Base-by-base conservation (phyloP, 2,888 invertebrate species). In the Parnassius orleans region DNA sequence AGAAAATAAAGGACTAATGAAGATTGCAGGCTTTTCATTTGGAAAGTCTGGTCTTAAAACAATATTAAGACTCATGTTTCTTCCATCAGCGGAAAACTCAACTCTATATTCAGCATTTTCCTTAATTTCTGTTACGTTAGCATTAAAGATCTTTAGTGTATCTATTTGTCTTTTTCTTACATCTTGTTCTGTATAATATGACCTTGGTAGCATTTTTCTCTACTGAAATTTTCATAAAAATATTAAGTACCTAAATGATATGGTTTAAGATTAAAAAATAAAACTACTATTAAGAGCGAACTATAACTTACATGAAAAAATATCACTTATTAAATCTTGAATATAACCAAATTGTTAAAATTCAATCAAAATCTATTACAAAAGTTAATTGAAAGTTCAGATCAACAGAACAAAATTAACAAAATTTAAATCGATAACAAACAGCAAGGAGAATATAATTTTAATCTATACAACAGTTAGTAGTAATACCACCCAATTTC, bases 131-230 rank as follows among this genome's bases (percentile, higher is more conserved):
- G 93, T 85, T 24, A 96, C 96, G 89, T 96, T 94, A 72, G 95
- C 96, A 80, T 96, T 96, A 78, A 96, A 96, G 72, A 96, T 93
- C 89, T 96, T 96, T 69, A 96, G 81, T 7, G 96, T 96, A 78
- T 96, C 95, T 69, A 96, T 96, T 90, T 96, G 96, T 42, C 94
- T 93, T 84, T 94, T 95, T 77, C 95, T 86, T 65, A 91, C 77
- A 69, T 94, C 93, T 60, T 90, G 87, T 65, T 94, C 93, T 12
- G 84, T 86, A 76, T 92, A 92, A 74, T 93, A 94, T 43, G 87
- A 81, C 71, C 93, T 86, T 52, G 93, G 90, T 70, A 93, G 79
- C 94, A 94, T 94, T 12, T 46, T 55, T 54, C 41, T 50, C 5
- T 41, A 41, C 51, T 63, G 52, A 63, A 63, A 55, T 33, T 33